phyloP scores from a whole-genome alignment of 1,140 invertebrate species.

The Drosophila erecta region DNA sequence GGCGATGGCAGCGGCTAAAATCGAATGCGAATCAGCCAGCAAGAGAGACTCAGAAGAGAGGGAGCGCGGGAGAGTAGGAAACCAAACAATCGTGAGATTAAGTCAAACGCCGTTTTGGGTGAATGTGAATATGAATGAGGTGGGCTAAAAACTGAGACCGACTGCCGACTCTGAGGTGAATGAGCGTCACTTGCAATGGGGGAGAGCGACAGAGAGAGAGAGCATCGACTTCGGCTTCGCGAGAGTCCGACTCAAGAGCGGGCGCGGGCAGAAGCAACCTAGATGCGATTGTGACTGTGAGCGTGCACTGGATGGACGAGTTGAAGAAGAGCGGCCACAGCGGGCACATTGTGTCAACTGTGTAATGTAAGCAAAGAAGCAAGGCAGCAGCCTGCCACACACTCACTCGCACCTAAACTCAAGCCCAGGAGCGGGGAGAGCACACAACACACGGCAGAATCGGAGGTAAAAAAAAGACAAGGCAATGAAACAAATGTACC shows the following conservation, averaged over 20 bases:
- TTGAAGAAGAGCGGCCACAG: slow-evolving; percentile 62
- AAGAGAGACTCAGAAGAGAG: slow-evolving; percentile 67
- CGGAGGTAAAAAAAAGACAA: slow-evolving; percentile 71
- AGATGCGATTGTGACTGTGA: slow-evolving; percentile 46
- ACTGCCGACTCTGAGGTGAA: slow-evolving; percentile 64
- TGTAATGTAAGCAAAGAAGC: slow-evolving; percentile 78
- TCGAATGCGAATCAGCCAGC: slow-evolving; percentile 76
- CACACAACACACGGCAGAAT: slow-evolving; percentile 55
- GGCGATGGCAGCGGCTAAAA: slow-evolving; percentile 62
- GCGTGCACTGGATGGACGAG: slow-evolving; percentile 78
- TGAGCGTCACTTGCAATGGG: slow-evolving; percentile 75
- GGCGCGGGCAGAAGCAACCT: slow-evolving; percentile 26
- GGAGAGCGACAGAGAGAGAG: slow-evolving; percentile 33
- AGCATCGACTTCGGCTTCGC: slow-evolving; percentile 36
- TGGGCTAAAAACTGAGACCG: slow-evolving; percentile 62
- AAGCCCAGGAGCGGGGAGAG: slow-evolving; percentile 4
- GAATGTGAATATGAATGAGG: slow-evolving; percentile 83
- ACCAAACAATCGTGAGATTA: slow-evolving; percentile 83
- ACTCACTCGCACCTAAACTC: slow-evolving; percentile 21
- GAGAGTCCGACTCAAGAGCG: slow-evolving; percentile 48
- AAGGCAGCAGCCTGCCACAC: slow-evolving; percentile 64
- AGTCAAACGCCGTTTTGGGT: slow-evolving; percentile 83
- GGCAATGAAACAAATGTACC: slow-evolving; percentile 81
- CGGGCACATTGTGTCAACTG: slow-evolving; percentile 74
- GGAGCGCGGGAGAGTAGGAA: slow-evolving; percentile 63